phyloP scores from a whole-genome alignment of 2,888 invertebrate species.

The Dioctria rufipes region DNA sequence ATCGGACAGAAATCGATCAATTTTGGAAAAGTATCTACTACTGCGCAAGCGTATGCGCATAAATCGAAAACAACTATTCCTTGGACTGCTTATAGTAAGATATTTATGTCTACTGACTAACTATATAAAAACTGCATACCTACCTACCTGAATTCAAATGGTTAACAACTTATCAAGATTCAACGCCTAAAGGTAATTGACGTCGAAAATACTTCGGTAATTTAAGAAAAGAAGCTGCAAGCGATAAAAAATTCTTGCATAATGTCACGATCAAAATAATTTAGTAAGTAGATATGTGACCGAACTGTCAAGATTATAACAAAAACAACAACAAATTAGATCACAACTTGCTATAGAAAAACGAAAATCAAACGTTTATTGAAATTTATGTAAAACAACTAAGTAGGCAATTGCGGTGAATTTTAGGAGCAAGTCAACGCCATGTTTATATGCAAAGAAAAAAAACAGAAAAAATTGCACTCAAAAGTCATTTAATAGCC shows the following conservation, averaged over 20 bases:
- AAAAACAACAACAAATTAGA: constrained; percentile 17
- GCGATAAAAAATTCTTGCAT: constrained; percentile 24
- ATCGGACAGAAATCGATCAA: constrained; percentile 30
- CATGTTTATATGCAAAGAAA: constrained; percentile 12
- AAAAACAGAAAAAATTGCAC: background rate
- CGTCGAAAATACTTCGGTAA: background rate
- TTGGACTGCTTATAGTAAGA: constrained; percentile 7
- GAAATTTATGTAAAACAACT: constrained; percentile 41
- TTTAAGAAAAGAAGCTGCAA: constrained; percentile 32
- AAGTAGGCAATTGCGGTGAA: constrained; percentile 38
- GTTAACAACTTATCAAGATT: constrained; percentile 31
- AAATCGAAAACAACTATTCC: constrained; percentile 25
- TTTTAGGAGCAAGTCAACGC: constrained; percentile 41
- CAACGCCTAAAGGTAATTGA: constrained; percentile 26
- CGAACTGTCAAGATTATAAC: constrained; percentile 19
- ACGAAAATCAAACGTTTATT: constrained; percentile 27
- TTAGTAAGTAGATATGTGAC: background rate
- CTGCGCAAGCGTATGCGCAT: background rate
- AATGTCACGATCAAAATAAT: constrained; percentile 38
- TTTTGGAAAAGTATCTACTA: background rate
- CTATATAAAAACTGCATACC: constrained; percentile 25
- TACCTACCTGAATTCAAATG: background rate
- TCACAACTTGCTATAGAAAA: constrained; percentile 21
- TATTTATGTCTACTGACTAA: background rate
- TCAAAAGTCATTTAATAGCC: constrained; percentile 4